phyloP scores from a whole-genome alignment of 1,140 invertebrate genomes.

The Popillia japonica region DNA sequence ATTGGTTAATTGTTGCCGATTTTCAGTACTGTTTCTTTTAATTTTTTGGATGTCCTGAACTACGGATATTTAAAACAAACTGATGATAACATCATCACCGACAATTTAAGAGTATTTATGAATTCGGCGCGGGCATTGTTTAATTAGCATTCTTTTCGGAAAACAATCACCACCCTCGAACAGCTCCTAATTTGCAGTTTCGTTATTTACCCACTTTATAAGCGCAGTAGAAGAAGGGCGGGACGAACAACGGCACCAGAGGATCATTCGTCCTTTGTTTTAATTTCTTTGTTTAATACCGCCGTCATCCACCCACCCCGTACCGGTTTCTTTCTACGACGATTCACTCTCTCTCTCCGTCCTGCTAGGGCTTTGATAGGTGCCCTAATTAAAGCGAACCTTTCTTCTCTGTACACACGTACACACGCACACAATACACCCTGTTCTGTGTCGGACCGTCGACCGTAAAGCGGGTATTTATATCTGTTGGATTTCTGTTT shows the following conservation, averaged over 20 bases:
- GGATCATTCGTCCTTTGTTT: conserved; percentile 14
- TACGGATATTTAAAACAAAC: too few species aligned
- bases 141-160: conserved; percentile 1
- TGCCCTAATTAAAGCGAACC: conserved; percentile 14
- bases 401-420: not conserved
- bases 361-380: not conserved
- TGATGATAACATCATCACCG: too few species aligned
- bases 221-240: not conserved
- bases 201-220: not conserved
- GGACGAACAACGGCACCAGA: not conserved
- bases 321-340: not conserved
- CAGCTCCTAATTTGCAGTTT: conserved; percentile 8
- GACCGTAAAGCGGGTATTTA: conserved; percentile 14
- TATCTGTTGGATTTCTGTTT: conserved; percentile 18
- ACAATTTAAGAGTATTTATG: too few species aligned
- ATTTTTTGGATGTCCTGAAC: too few species aligned
- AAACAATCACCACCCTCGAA: conserved; percentile 13
- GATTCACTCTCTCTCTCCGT: not conserved
- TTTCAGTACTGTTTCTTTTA: too few species aligned
- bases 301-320: not conserved
- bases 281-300: conserved; percentile 19
- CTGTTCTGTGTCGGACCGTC: not conserved
- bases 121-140: not conserved
- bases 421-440: not conserved
- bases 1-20: too few species aligned